A percentile compares a stretch with the other conserved stretches of the same genome.
Conservation (phyloP, 1,140 invertebrate genomes). For the Eurosta solidaginis region DNA sequence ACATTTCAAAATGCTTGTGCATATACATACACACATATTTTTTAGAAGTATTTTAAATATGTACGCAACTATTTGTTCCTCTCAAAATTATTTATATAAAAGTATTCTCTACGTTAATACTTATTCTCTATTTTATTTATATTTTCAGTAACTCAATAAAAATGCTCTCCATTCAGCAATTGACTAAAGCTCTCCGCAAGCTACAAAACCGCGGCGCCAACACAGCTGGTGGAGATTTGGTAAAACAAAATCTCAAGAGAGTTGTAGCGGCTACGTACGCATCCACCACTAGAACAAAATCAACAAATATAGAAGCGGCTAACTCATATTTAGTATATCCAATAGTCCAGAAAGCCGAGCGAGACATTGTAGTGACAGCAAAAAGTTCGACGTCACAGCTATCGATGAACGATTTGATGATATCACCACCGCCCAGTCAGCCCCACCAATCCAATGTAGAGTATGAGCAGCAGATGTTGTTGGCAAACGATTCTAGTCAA, state of each 20-base stretch:
- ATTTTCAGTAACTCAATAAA: neutral
- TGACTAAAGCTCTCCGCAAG: slow-evolving; percentile 45
- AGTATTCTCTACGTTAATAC: too few species aligned
- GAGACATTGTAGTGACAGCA: neutral
- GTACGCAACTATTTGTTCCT: neutral
- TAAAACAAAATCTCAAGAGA: slow-evolving; percentile 31
- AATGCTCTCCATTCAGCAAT: slow-evolving; percentile 54
- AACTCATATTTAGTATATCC: neutral
- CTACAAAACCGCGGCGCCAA: slow-evolving; percentile 31
- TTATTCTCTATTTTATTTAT: neutral
- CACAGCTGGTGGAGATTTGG: slow-evolving; percentile 18
- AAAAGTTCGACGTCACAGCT: neutral
- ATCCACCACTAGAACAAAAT: neutral
- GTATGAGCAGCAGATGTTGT: neutral
- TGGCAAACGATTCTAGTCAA: slow-evolving; percentile 17
- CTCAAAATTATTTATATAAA: neutral
- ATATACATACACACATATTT: neutral
- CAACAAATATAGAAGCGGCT: neutral
- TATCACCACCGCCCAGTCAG: neutral
- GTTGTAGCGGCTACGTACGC: neutral
- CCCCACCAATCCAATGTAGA: neutral
- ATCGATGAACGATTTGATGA: neutral
- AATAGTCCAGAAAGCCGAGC: neutral
- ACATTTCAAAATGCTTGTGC: neutral
- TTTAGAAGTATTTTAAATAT: neutral